phyloP scores from a whole-genome alignment of 2,797 vertebrate species.

The Macrochelys suwanniensis region DNA sequence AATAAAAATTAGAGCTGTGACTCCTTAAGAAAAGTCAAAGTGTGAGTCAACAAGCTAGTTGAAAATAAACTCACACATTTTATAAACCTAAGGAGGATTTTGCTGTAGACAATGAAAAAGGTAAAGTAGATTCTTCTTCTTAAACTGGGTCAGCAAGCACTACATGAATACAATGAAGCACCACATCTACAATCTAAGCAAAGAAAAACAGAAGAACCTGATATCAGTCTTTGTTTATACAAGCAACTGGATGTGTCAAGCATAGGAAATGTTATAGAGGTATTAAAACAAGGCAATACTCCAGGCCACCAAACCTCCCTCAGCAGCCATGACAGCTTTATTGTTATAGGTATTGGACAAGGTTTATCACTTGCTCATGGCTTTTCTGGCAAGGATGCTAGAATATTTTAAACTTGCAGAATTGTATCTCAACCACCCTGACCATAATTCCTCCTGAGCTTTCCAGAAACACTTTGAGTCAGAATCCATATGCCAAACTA shows the following conservation, averaged over 20 bases:
- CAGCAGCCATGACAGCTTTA: neutral
- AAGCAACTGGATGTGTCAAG: neutral
- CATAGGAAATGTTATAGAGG: neutral
- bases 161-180: neutral
- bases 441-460: neutral
- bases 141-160: slow-evolving; percentile 19
- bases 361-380: neutral
- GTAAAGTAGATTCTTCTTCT: slow-evolving; percentile 22
- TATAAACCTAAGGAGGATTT: slow-evolving; percentile 18
- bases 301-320: neutral
- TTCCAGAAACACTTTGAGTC: neutral
- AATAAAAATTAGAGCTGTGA: neutral
- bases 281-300: neutral
- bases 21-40: slow-evolving; percentile 2
- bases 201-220: neutral
- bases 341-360: neutral
- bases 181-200: neutral
- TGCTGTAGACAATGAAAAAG: slow-evolving; percentile 22
- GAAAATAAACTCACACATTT: neutral
- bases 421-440: neutral
- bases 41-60: slow-evolving; percentile 1
- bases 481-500: neutral
- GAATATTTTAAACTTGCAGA: neutral
- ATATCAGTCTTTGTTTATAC: neutral
- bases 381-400: neutral